Conservation (phyloP, 2,113 vertebrate genomes). For the Anolis sagrei region DNA sequence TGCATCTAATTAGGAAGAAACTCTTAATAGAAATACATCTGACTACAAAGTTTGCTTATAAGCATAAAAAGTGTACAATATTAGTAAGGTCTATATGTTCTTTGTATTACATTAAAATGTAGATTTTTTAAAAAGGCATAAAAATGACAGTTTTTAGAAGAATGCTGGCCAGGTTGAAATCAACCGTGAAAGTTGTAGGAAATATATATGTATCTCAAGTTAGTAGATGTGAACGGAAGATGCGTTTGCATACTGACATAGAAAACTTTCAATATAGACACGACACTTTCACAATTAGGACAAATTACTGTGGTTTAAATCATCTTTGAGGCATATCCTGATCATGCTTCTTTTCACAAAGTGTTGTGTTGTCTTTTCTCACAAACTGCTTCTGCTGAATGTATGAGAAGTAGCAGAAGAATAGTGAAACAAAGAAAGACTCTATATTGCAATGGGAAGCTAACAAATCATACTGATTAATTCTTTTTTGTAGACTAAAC, state of each 20-base stretch:
- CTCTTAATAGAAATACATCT: background rate
- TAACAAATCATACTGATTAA: accelerated
- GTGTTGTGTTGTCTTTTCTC: background rate
- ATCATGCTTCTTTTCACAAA: background rate
- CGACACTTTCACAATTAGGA: background rate
- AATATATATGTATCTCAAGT: background rate
- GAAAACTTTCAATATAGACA: background rate
- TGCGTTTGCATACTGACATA: background rate
- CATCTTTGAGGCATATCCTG: background rate
- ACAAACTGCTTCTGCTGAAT: background rate
- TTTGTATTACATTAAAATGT: background rate
- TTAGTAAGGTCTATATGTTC: too few relatives aligned
- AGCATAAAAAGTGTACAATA: too few relatives aligned
- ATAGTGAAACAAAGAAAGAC: background rate
- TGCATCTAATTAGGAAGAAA: background rate
- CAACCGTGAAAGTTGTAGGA: background rate
- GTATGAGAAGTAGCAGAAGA: background rate
- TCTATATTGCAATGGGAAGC: too few relatives aligned
- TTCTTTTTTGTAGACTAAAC: background rate
- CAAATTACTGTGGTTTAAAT: background rate
- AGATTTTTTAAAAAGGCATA: background rate
- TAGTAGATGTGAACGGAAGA: too few relatives aligned
- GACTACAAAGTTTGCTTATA: background rate
- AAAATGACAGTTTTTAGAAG: background rate
- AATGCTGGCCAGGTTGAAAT: background rate